phyloP scores from a whole-genome alignment of 2,888 invertebrate species.

The Meteorus colon region DNA sequence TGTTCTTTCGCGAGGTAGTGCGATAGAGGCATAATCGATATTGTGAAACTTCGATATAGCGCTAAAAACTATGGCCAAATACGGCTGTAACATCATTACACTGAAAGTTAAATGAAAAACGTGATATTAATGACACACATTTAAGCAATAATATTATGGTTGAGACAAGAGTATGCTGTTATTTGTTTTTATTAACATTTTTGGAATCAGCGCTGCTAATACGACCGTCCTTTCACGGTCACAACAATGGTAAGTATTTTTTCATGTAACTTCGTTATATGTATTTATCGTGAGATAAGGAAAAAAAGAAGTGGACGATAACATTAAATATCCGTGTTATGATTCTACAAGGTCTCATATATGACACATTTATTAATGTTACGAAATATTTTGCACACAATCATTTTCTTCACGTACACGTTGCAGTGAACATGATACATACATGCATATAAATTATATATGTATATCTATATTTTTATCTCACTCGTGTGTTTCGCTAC shows the following conservation, averaged over 20 bases:
- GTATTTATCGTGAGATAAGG: not conserved
- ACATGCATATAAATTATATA: not conserved
- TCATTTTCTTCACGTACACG: not conserved
- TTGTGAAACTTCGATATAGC: constrained; percentile 58
- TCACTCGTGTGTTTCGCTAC: constrained; percentile 20
- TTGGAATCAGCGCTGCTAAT: constrained; percentile 81
- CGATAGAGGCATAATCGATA: constrained; percentile 56
- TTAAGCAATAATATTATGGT: constrained; percentile 73
- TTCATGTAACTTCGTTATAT: constrained; percentile 67
- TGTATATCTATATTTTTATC: not conserved
- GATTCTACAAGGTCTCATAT: not conserved
- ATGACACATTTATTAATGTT: constrained; percentile 52
- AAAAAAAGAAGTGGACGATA: not conserved
- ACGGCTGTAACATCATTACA: constrained; percentile 46
- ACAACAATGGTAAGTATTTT: constrained; percentile 81
- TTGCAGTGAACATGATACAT: not conserved
- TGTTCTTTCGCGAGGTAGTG: not conserved
- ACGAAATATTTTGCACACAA: not conserved
- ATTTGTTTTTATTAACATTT: constrained; percentile 80
- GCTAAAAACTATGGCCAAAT: constrained; percentile 54
- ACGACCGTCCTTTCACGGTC: constrained; percentile 82
- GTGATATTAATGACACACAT: constrained; percentile 34
- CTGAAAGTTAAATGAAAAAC: constrained; percentile 46
- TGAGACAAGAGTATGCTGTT: constrained; percentile 79
- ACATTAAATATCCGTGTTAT: not conserved